phyloP scores from a whole-genome alignment of 2,888 invertebrate genomes.

The Tachina fera region DNA sequence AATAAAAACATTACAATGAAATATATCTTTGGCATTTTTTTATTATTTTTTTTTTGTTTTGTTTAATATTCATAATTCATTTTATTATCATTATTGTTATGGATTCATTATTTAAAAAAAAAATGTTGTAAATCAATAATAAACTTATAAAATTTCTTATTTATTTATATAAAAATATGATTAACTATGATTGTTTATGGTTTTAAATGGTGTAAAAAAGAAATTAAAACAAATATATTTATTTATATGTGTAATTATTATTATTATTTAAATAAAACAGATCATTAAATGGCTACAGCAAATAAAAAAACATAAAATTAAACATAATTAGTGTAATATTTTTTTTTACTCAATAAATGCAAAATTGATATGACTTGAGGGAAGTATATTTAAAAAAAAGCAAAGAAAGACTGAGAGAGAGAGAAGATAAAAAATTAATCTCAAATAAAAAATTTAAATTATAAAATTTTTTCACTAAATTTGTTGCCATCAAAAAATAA shows the following conservation, averaged over 20 bases:
- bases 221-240: slow-evolving; percentile 20
- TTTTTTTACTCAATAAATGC: slow-evolving; percentile 58
- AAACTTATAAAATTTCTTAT: slow-evolving; percentile 63
- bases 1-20: slow-evolving; percentile 63
- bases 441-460: slow-evolving; percentile 19
- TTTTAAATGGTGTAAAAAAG: slow-evolving; percentile 41
- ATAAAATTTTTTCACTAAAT: neutral
- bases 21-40: slow-evolving; percentile 71
- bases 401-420: neutral
- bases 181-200: slow-evolving; percentile 69
- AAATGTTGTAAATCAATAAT: slow-evolving; percentile 61
- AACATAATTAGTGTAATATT: slow-evolving; percentile 17
- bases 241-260: neutral
- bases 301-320: slow-evolving; percentile 27
- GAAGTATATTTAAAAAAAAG: slow-evolving; percentile 1
- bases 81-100: slow-evolving; percentile 63
- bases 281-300: slow-evolving; percentile 52
- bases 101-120: slow-evolving; percentile 57
- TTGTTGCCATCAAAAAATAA: slow-evolving; percentile 23
- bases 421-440: slow-evolving; percentile 11
- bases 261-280: slow-evolving; percentile 55
- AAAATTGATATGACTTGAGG: slow-evolving; percentile 67
- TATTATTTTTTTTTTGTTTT: slow-evolving; percentile 45
- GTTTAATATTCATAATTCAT: slow-evolving; percentile 66
- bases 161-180: slow-evolving; percentile 67